Evolutionary conservation across 2,797 vertebrate species (phyloP), one percentile per base, ranked within the genome.

Genomic region (Sciaenops ocellatus): DNA sequence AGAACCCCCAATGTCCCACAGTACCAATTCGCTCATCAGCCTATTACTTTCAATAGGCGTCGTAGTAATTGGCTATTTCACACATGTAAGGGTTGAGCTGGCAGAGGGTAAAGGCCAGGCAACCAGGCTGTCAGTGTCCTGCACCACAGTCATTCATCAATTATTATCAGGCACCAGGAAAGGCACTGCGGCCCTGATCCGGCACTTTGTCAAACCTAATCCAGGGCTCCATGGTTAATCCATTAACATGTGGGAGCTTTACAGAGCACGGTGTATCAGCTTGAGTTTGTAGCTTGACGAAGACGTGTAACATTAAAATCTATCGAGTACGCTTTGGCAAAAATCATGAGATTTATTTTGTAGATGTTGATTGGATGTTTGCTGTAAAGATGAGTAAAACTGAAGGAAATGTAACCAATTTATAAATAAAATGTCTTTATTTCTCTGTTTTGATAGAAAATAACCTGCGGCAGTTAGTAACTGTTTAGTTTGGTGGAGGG

Each of bases 21-120:
- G 95, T 95, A 96, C 95, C 96, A 96, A 96, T 98, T 97, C 97
- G 96, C 95, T 97, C 97, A 97, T 96, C 96, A 96, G 96, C 93
- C 95, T 97, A 96, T 98, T 97, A 96, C 96, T 95, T 97, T 95
- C 95, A 96, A 95, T 96, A 95, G 95, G 94, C 93, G 94, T 95
- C 85, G 83, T 90, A 95, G 97, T 98, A 98, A 98, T 98, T 98
- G 98, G 96, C 96, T 98, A 98, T 98, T 98, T 98, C 97, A 98
- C 97, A 98, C 96, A 97, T 96, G 97, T 96, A 95, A 97, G 96
- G 96, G 95, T 96, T 97, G 96, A 97, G 95, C 94, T 96, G 95
- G 95, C 95, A 96, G 95, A 96, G 97, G 96, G 95, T 96, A 99
- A 97, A 97, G 97, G 97, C 94, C 97, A 97, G 94, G 94, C 96